These are phyloP conservation scores for Saxidomus purpurata DNA, from an alignment of 1,140 invertebrate genomes.

Conservation along the genomic window DNA sequence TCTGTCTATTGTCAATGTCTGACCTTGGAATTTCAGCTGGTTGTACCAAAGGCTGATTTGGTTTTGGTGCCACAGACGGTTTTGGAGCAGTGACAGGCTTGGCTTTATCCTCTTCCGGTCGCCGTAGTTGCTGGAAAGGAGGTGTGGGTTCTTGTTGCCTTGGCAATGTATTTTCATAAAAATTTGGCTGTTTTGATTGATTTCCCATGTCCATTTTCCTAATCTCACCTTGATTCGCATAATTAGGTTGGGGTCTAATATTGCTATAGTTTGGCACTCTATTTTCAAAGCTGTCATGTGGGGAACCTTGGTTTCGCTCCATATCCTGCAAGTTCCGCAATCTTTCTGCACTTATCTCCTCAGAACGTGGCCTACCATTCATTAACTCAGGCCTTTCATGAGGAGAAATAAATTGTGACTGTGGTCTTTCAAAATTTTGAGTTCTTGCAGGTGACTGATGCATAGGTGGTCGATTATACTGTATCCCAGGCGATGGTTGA, in stretches of 20 bases:
- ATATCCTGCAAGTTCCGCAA: conserved; percentile 79
- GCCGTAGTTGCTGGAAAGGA: conserved; percentile 80
- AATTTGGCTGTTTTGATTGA: conserved; percentile 79
- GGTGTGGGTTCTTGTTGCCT: conserved; percentile 74
- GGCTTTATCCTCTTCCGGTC: conserved; percentile 69
- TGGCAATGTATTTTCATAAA: conserved; percentile 83
- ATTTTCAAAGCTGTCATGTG: conserved; percentile 74
- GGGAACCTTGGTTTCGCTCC: conserved; percentile 68
- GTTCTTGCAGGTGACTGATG: conserved; percentile 48
- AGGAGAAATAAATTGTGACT: conserved; percentile 79
- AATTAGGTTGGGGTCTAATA: conserved; percentile 67
- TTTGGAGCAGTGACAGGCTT: conserved; percentile 75
- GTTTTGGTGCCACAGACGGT: conserved; percentile 78
- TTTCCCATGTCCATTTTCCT: conserved; percentile 76
- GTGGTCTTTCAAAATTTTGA: conserved; percentile 77
- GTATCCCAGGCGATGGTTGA: conserved; percentile 45
- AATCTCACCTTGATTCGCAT: conserved; percentile 76
- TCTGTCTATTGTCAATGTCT: conserved; percentile 78
- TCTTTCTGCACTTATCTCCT: conserved; percentile 78
- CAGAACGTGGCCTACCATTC: conserved; percentile 79
- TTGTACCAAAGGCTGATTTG: conserved; percentile 71
- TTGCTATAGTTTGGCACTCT: conserved; percentile 73
- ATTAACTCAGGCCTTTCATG: conserved; percentile 68
- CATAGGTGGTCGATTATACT: conserved; percentile 36
- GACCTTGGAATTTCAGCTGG: conserved; percentile 77